These are phyloP conservation scores for Hirtodrosophila histrioides DNA, from an alignment of 2,888 invertebrate species.

Conservation along the genomic window DNA sequence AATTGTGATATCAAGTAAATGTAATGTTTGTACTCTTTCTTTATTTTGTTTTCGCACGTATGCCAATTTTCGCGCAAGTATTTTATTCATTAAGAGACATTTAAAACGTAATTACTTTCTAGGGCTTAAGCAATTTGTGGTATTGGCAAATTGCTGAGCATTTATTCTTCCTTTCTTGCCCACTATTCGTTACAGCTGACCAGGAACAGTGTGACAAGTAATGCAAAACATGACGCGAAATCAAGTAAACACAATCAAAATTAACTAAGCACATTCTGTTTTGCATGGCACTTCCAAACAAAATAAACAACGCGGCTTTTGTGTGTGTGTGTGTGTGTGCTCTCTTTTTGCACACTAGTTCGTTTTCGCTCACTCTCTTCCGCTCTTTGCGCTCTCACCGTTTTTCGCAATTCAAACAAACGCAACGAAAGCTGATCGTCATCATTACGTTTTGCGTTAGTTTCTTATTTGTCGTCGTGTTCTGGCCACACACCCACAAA, in stretches of 20 bases:
- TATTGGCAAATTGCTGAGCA: no score
- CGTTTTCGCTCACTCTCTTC: conserved; percentile 7
- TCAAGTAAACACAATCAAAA: conserved; percentile 3
- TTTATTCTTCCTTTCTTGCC: conserved; percentile 4
- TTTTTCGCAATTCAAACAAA: conserved; percentile 48
- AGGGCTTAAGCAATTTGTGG: no score
- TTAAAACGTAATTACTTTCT: no score
- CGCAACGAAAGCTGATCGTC: conserved; percentile 57
- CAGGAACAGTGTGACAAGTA: conserved; percentile 20
- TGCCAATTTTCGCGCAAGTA: no score
- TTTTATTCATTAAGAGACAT: no score
- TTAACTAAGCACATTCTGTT: conserved; percentile 23
- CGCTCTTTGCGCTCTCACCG: conserved; percentile 8
- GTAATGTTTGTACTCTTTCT: no score
- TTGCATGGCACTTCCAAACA: conserved; percentile 34
- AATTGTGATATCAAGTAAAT: no score
- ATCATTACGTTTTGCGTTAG: conserved; percentile 51
- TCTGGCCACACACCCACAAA: conserved; percentile 32
- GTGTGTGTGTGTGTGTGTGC: background rate
- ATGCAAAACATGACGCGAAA: conserved; percentile 8
- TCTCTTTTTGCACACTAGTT: conserved; percentile 4
- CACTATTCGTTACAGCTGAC: conserved; percentile 48
- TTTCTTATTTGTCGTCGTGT: conserved; percentile 32
- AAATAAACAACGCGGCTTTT: background rate
- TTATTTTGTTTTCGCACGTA: no score